These are phyloP conservation scores for Bombyx mandarina DNA, from an alignment of 1,140 invertebrate genomes.

Conservation along the genomic window DNA sequence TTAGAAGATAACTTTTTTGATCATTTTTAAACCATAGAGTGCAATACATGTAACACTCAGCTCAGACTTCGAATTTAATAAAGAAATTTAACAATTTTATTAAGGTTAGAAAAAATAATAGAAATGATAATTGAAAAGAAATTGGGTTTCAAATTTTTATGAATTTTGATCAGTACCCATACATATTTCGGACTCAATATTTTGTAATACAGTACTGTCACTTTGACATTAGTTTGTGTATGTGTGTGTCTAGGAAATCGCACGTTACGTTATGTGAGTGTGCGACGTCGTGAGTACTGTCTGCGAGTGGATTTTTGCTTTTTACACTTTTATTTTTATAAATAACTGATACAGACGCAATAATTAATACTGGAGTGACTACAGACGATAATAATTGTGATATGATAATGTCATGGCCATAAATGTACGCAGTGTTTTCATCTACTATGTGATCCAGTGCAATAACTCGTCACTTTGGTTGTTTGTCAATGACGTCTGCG, in stretches of 20 bases:
- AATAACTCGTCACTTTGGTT: conserved; percentile 64
- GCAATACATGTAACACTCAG: no score
- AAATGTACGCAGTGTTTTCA: conserved; percentile 60
- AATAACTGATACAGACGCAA: conserved; percentile 51
- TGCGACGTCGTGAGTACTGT: conserved; percentile 65
- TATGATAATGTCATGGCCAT: conserved; percentile 51
- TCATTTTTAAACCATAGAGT: no score
- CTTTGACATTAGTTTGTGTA: conserved; percentile 26
- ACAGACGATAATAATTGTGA: conserved; percentile 64
- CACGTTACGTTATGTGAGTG: conserved; percentile 56
- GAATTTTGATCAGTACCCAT: no score
- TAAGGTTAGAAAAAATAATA: no score
- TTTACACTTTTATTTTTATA: conserved; percentile 69
- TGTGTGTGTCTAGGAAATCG: conserved; percentile 58
- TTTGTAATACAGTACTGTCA: conserved; percentile 29
- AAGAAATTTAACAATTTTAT: no score
- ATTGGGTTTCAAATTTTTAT: no score
- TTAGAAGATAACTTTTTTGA: no score
- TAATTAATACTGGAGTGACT: conserved; percentile 58
- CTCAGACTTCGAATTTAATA: no score
- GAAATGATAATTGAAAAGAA: no score
- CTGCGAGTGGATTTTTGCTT: conserved; percentile 64
- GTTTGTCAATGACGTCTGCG: conserved; percentile 70
- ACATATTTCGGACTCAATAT: not conserved
- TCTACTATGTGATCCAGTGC: conserved; percentile 60